Evolutionary conservation across 1,140 invertebrate genomes (phyloP).

Genomic region (Dreissena polymorpha): DNA sequence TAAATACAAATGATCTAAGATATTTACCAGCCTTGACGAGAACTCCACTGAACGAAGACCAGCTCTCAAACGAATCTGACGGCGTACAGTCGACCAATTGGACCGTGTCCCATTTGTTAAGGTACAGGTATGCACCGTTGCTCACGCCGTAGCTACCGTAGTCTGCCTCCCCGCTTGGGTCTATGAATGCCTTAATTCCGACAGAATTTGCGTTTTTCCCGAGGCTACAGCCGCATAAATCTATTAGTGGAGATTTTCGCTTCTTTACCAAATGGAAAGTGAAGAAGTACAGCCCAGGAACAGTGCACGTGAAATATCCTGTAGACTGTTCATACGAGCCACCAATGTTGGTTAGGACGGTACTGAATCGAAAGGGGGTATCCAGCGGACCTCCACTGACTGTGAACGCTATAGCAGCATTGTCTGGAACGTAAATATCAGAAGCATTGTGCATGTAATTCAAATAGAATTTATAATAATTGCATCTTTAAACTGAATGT

Average conservation of each 20-base stretch:
- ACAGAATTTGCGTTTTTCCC: background rate
- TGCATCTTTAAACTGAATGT: too few relatives aligned
- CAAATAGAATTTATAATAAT: too few relatives aligned
- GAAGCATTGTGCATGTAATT: too few relatives aligned
- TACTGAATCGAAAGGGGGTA: background rate
- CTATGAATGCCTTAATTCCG: background rate
- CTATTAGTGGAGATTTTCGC: background rate
- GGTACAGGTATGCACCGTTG: too few relatives aligned
- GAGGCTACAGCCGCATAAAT: background rate
- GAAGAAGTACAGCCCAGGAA: background rate
- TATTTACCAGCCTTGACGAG: too few relatives aligned
- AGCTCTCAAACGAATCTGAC: too few relatives aligned
- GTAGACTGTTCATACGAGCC: background rate
- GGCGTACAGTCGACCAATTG: too few relatives aligned
- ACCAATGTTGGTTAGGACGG: background rate
- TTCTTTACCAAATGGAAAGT: background rate
- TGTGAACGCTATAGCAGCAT: too few relatives aligned
- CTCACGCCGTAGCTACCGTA: background rate
- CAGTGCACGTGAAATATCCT: background rate
- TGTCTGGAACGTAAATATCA: too few relatives aligned
- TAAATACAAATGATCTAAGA: too few relatives aligned
- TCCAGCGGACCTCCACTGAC: background rate
- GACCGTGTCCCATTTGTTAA: too few relatives aligned
- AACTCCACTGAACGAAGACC: too few relatives aligned
- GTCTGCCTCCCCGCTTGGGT: background rate